Evolutionary conservation across 2,888 invertebrate genomes (phyloP).

Genomic region (Drosophila paranaensis): DNA sequence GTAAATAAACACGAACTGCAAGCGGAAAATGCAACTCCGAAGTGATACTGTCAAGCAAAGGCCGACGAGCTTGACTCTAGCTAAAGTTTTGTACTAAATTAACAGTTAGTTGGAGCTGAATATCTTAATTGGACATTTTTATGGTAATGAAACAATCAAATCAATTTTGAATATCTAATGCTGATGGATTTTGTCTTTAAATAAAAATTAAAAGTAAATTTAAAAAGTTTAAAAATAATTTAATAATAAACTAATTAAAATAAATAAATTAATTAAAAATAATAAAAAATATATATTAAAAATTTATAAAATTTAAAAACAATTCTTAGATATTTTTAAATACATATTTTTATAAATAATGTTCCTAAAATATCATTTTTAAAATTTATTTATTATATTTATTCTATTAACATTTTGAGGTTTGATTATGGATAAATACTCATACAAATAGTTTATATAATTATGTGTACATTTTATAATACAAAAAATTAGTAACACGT

Average conservation of each 20-base stretch:
- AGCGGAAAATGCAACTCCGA: neutral
- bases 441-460: too few species aligned
- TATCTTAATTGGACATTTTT: neutral
- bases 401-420: too few species aligned
- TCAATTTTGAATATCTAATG: neutral
- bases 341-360: neutral
- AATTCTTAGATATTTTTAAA: neutral
- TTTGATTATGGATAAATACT: neutral
- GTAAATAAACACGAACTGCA: slow-evolving; percentile 31
- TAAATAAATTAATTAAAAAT: neutral
- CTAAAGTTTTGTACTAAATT: neutral
- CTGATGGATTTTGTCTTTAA: too few species aligned
- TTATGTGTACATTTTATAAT: too few species aligned
- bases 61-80: neutral
- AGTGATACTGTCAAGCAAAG: neutral
- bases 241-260: too few species aligned
- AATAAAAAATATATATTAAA: too few species aligned
- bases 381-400: neutral
- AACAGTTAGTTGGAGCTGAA: neutral
- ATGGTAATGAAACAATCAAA: neutral
- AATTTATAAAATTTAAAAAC: neutral
- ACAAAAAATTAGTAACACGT: too few species aligned
- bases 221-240: neutral
- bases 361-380: neutral
- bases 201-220: too few species aligned